A percentile compares a stretch with the other conserved stretches of the same genome.
These are phyloP conservation scores for Kryphioiulus occultus DNA, from an alignment of 2,888 invertebrate genomes.

Conservation along the genomic window DNA sequence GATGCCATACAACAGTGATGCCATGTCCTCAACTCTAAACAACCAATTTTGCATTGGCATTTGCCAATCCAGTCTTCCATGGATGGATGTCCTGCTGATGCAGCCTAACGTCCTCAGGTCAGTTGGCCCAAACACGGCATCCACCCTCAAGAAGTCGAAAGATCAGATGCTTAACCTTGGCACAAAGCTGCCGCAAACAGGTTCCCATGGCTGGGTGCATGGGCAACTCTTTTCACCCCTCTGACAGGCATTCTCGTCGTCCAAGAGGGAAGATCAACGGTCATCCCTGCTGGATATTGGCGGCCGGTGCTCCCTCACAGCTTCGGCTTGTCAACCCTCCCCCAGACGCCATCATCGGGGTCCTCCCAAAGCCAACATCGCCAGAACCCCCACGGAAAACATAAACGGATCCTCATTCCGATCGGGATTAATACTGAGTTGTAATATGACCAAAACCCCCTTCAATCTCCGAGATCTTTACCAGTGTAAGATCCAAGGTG, in stretches of 20 bases:
- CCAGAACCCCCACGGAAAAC: neutral
- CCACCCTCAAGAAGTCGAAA: too few relatives aligned
- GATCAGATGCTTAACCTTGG: neutral
- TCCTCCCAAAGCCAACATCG: conserved; percentile 9
- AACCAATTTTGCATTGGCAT: too few relatives aligned
- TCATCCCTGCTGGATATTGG: conserved; percentile 47
- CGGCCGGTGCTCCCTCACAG: conserved; percentile 46
- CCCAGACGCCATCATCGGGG: conserved; percentile 24
- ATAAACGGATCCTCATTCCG: conserved; percentile 21
- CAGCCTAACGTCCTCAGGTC: too few relatives aligned
- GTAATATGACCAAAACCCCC: neutral
- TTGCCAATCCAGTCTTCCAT: too few relatives aligned
- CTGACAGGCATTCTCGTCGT: conserved; percentile 37
- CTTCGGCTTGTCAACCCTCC: conserved; percentile 50
- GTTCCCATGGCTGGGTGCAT: neutral
- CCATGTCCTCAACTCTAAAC: too few relatives aligned
- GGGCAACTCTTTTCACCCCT: neutral
- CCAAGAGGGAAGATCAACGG: conserved; percentile 45
- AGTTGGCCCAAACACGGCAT: too few relatives aligned
- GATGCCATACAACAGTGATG: too few relatives aligned
- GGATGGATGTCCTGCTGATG: too few relatives aligned
- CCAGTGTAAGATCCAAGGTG: neutral
- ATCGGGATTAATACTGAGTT: neutral
- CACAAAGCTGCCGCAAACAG: neutral
- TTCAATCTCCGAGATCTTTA: neutral